A percentile compares a stretch with the other conserved stretches of the same genome.
phyloP scores from a whole-genome alignment of 2,888 invertebrate genomes.

The Aphrophora alni region DNA sequence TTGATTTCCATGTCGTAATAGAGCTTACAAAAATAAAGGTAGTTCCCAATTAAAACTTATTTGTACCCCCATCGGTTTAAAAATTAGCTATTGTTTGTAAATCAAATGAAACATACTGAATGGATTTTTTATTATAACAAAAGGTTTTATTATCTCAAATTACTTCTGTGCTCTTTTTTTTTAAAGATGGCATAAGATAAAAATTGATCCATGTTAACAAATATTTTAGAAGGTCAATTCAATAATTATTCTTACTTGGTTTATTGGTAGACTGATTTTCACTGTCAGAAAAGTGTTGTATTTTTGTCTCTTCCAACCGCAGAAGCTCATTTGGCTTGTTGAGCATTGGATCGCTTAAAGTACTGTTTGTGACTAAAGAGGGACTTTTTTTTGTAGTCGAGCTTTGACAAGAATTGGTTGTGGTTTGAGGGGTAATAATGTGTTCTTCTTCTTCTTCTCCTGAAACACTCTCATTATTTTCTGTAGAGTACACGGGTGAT shows the following conservation, averaged over 20 bases:
- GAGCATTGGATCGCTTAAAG: neutral
- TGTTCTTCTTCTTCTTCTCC: neutral
- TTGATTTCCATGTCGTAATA: too few species aligned
- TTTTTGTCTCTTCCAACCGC: neutral
- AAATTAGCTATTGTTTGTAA: too few species aligned
- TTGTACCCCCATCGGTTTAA: too few species aligned
- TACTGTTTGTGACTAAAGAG: neutral
- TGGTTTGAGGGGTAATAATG: neutral
- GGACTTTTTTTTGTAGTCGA: neutral
- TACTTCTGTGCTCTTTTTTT: too few species aligned
- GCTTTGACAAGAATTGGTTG: neutral
- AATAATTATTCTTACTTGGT: neutral
- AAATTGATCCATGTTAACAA: too few species aligned
- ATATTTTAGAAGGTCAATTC: too few species aligned
- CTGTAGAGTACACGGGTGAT: neutral
- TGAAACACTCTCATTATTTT: neutral
- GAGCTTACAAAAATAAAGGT: too few species aligned
- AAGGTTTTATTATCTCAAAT: too few species aligned
- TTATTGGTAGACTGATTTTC: constrained; percentile 11
- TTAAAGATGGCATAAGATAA: too few species aligned
- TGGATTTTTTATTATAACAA: too few species aligned
- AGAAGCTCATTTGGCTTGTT: neutral
- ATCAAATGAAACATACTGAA: too few species aligned
- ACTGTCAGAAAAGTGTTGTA: neutral
- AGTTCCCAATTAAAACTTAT: too few species aligned